Evolutionary conservation across 2,888 invertebrate genomes (phyloP), one percentile per base, ranked within the genome.

Genomic region (Acronicta leporina): DNA sequence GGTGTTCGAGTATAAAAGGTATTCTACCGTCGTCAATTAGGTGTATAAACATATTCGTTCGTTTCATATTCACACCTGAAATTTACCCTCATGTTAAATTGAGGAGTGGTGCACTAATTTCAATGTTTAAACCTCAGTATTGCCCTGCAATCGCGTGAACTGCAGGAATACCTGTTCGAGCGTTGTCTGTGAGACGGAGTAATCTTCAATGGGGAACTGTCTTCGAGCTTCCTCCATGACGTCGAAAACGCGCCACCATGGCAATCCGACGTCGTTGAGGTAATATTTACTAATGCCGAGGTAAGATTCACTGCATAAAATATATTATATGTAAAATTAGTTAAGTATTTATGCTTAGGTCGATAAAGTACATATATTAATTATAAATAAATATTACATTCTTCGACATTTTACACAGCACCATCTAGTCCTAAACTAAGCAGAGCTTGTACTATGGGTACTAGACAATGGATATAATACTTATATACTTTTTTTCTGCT

Each of bases 131-230:
- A 38, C 60, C 20, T 81, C 79, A 2, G 63, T 50, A 25, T 66
- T 75, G n/a, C 81, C 84, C 44, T 89, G 87, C 53, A 84, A 55
- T 57, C 89, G 84, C 6, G 96, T 96, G 80, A 96, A 96, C 57
- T 95, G 92, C 27, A 97, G 88, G 83, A 97, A 96, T 56, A 97
- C 96, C 90, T 97, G 97, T 84, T 98, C 98, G 46, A 98, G 92
- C 1, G 97, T 96, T 0, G 97, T 97, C 87, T 97, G 97, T 43
- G 96, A 96, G 15, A 98, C 96, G 9, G 96, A 96, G 86, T 98
- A 98, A 86, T 97, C 97, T 74, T 97, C 97, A 45, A 97, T 95
- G 53, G 96, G 94, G 5, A 95, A 92, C n/a, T 81, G 77, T 0
- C 71, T 68, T 20, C 96, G 95, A 50, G 95, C 95, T 0, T 86